These are phyloP conservation scores for Drosophila dives DNA, from an alignment of 2,888 invertebrate genomes.

Conservation along the genomic window DNA sequence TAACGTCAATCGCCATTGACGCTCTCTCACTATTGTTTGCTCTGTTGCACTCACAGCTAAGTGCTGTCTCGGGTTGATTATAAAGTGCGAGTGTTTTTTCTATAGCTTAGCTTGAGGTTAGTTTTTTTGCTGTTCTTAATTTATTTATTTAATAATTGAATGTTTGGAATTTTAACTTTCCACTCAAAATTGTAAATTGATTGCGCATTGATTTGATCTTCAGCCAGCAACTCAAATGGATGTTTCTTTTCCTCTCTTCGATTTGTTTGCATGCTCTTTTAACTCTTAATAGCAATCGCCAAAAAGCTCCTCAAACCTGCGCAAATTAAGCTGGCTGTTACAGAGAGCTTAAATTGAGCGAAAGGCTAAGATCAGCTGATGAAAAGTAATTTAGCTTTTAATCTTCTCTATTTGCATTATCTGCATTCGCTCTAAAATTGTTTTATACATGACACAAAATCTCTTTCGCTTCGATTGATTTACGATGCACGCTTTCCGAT, in stretches of 20 bases:
- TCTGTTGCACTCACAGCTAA: slow-evolving; percentile 55
- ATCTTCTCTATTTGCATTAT: neutral
- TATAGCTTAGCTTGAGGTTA: slow-evolving; percentile 7
- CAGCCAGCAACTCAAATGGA: neutral
- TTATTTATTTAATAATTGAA: neutral
- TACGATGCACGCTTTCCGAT: slow-evolving; percentile 65
- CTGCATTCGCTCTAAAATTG: neutral
- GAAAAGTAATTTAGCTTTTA: neutral
- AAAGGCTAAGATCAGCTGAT: neutral
- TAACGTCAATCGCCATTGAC: slow-evolving; percentile 55
- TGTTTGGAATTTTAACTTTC: neutral
- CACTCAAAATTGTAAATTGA: neutral
- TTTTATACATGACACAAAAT: neutral
- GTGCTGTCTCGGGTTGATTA: slow-evolving; percentile 13
- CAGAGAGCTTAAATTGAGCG: neutral
- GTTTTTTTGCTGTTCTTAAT: neutral
- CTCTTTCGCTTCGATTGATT: slow-evolving; percentile 64
- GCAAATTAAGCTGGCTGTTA: neutral
- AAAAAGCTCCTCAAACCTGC: neutral
- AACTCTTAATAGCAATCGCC: neutral
- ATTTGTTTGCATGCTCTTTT: neutral
- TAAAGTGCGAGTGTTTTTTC: slow-evolving; percentile 13
- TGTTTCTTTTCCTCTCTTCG: neutral
- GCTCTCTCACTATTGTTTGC: slow-evolving; percentile 49
- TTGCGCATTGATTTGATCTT: neutral